Evolutionary conservation across 2,797 vertebrate genomes (phyloP), one percentile per base, ranked within the genome.

Genomic region (Glyptemys insculpta): DNA sequence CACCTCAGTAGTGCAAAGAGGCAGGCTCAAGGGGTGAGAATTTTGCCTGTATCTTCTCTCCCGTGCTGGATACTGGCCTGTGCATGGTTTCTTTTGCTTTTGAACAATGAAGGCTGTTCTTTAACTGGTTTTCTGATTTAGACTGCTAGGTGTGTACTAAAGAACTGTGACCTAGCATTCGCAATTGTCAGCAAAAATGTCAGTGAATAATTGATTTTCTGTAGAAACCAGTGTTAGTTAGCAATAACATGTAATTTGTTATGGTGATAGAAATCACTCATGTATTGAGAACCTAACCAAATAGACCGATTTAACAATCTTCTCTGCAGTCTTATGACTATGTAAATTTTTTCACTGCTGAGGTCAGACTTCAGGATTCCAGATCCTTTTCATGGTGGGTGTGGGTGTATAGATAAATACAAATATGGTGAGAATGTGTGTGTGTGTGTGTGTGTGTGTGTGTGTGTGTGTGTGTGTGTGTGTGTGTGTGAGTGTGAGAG

Each of bases 201-300:
- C 91, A 92, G 79, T 91, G 85, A 95, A 93, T 94, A 96, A 91
- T 7, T 96, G 85, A 92, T 90, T 62, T 85, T 86, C 34, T 95
- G 95, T 62, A 95, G 94, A 89, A 88, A 89, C 14, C 54, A 52
- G 85, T 74, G 92, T 92, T 79, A 89, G 86, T 89, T 81, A 91
- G 72, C 91, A 92, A 86, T 3, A 80, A 57, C 5, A 59, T 14
- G 27, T 56, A 16, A 81, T 87, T 93, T 85, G 83, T 91, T 83
- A 41, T 6, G 74, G 78, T 25, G 84, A 80, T 5, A 68, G 62
- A 92, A 92, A 87, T 92, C 65, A 87, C 49, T 85, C 59, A n/a
- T 0, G 18, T 57, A 25, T 56, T 81, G 62, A 92, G 90, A 93
- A 96, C 81, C 23, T 56, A 91, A n/a, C 83, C 11, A 31, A 37